Evolutionary conservation across 2,797 vertebrate species (phyloP).

Genomic region (Mus minutoides): DNA sequence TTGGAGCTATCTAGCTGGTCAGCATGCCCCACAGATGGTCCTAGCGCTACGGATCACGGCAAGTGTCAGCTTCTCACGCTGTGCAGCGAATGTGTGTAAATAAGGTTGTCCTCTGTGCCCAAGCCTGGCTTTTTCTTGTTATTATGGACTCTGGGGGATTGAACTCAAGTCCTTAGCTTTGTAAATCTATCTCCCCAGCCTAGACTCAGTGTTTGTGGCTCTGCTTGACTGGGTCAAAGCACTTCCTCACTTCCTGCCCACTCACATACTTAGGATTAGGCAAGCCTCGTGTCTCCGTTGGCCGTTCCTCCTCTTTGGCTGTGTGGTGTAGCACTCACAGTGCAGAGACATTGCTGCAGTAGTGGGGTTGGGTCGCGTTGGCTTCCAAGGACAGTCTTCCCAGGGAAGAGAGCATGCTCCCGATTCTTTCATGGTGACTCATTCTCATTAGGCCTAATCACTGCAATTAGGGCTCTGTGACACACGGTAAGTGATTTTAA

Average conservation of each 20-base stretch:
- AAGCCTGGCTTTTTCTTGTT: background rate
- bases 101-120: background rate
- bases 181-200: background rate
- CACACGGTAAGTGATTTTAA: slow-evolving; percentile 44
- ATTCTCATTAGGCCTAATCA: slow-evolving; percentile 69
- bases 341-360: rapidly evolving
- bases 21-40: rapidly evolving
- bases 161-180: background rate
- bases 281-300: background rate
- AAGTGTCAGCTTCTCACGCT: background rate
- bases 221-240: background rate
- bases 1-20: background rate
- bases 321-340: rapidly evolving
- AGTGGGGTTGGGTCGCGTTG: background rate
- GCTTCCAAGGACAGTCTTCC: background rate
- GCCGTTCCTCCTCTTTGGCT: rapidly evolving
- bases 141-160: background rate
- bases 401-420: slow-evolving; percentile 9
- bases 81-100: background rate
- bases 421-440: slow-evolving; percentile 28
- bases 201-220: background rate
- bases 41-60: background rate
- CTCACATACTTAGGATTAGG: background rate
- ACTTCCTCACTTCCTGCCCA: background rate
- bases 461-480: slow-evolving; percentile 67